Evolutionary conservation across 1,140 invertebrate genomes (phyloP).

Genomic region (Aphelinus atriplicis): DNA sequence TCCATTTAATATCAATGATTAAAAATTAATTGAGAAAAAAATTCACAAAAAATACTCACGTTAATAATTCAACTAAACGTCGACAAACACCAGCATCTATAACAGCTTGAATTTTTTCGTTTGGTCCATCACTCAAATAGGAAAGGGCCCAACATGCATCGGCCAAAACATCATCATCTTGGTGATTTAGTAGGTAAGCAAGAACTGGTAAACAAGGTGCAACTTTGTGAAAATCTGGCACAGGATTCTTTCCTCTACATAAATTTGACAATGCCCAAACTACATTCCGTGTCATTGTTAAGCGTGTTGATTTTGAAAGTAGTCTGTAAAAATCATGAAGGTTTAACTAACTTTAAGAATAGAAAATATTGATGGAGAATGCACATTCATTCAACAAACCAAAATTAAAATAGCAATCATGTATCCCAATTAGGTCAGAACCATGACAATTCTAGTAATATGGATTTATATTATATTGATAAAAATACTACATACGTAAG

Average conservation of each 20-base stretch:
- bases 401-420: not conserved
- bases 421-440: not conserved
- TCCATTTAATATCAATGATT: conserved; percentile 3
- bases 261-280: conserved; percentile 97
- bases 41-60: conserved; percentile 70
- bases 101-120: conserved; percentile 98
- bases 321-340: conserved; percentile 69
- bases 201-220: conserved; percentile 86
- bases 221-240: conserved; percentile 91
- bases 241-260: conserved; percentile 96
- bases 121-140: conserved; percentile 95
- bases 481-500: conserved; percentile 75
- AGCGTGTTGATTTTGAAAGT: conserved; percentile 80
- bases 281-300: conserved; percentile 96
- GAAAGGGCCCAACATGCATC: conserved; percentile 91
- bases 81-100: conserved; percentile 96
- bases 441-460: conserved; percentile 10
- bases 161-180: conserved; percentile 90
- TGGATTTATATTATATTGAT: not conserved
- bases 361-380: not conserved
- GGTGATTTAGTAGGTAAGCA: conserved; percentile 87
- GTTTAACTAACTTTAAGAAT: not conserved
- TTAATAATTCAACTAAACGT: conserved; percentile 91
- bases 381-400: not conserved
- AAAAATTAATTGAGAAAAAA: conserved; percentile 12